phyloP scores from a whole-genome alignment of 1,140 invertebrate species.

The Wiebesia pumilae region DNA sequence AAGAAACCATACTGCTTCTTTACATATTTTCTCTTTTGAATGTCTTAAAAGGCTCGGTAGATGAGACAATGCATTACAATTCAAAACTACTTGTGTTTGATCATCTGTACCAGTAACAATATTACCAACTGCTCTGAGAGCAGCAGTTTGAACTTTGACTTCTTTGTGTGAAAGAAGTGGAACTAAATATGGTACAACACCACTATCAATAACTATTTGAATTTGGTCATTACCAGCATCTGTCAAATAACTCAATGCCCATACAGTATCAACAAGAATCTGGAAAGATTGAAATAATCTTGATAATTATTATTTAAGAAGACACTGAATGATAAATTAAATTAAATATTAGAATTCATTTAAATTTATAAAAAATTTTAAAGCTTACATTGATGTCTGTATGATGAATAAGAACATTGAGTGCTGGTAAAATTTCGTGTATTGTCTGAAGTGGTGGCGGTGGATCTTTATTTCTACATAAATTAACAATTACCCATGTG shows the following conservation, averaged over 20 bases:
- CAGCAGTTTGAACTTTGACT: conserved; percentile 98
- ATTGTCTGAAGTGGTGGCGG: conserved; percentile 91
- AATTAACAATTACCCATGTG: conserved; percentile 98
- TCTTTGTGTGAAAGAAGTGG: conserved; percentile 96
- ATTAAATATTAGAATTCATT: neutral
- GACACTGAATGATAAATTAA: neutral
- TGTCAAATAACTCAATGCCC: conserved; percentile 99
- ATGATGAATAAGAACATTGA: conserved; percentile 95
- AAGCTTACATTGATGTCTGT: conserved; percentile 93
- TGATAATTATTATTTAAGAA: neutral
- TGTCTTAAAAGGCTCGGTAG: conserved; percentile 93
- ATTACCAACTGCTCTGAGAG: conserved; percentile 96
- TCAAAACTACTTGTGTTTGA: conserved; percentile 88
- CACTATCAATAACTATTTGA: conserved; percentile 98
- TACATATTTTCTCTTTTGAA: conserved; percentile 89
- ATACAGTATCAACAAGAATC: conserved; percentile 99
- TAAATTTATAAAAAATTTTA: neutral
- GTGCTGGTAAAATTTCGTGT: conserved; percentile 93
- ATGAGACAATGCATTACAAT: conserved; percentile 89
- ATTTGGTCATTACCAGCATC: conserved; percentile 99
- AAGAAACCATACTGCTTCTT: conserved; percentile 98
- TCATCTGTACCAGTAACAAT: conserved; percentile 99
- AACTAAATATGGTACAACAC: conserved; percentile 95
- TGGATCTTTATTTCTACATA: conserved; percentile 97
- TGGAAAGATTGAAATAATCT: conserved; percentile 71